These are phyloP conservation scores for Pristionchus entomophagus DNA, from an alignment of 2,888 invertebrate species.

Conservation along the genomic window DNA sequence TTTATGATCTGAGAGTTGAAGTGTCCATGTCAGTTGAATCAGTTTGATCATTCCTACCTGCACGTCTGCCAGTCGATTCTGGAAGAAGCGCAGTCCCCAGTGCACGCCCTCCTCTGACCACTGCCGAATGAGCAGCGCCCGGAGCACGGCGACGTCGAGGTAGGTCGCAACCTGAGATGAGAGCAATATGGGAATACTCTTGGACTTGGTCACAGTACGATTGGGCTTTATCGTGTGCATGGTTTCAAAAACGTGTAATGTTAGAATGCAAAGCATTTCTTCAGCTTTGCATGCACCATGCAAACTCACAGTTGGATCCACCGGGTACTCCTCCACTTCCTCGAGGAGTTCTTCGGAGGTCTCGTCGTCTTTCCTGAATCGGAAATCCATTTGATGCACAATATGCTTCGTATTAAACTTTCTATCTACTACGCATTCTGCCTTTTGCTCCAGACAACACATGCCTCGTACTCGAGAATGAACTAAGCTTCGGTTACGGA, in stretches of 20 bases:
- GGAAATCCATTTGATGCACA: neutral
- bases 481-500: too few species aligned
- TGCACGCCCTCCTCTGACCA: constrained; percentile 99
- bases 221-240: too few species aligned
- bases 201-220: too few species aligned
- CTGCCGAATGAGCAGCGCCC: constrained; percentile 94
- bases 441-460: too few species aligned
- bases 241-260: too few species aligned
- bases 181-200: neutral
- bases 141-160: constrained; percentile 93
- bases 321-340: constrained; percentile 57
- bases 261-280: too few species aligned
- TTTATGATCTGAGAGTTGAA: neutral
- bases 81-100: constrained; percentile 90
- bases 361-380: constrained; percentile 36
- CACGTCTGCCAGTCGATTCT: constrained; percentile 77
- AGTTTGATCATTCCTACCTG: constrained; percentile 52
- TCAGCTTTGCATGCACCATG: too few species aligned
- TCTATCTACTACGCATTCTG: too few species aligned
- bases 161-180: constrained; percentile 87
- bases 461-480: too few species aligned
- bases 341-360: constrained; percentile 48
- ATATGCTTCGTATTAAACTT: too few species aligned
- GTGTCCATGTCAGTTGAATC: neutral
- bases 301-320: constrained; percentile 61